Evolutionary conservation across 2,797 vertebrate species (phyloP).

Genomic region (Amblyopsis hoosieri): DNA sequence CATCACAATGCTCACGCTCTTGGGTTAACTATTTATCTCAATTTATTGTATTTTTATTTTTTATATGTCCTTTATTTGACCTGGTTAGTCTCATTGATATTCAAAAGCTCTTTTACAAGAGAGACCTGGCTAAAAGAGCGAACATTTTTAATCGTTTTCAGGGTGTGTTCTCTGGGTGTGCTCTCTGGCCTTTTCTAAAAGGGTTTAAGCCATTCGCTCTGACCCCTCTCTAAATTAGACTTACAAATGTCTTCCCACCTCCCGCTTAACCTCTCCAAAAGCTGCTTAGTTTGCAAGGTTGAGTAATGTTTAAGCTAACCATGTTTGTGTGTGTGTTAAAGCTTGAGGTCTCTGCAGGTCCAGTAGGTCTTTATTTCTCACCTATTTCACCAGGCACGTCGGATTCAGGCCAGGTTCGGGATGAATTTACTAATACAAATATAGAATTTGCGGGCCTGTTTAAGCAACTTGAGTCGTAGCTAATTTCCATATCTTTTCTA

Average conservation of each 20-base stretch:
- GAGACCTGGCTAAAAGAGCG: not conserved
- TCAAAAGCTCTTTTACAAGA: slow-evolving; percentile 14
- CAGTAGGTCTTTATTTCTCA: no score
- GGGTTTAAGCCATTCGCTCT: slow-evolving; percentile 10
- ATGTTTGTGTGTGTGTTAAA: not conserved
- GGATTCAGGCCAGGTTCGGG: no score
- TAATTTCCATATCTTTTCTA: no score
- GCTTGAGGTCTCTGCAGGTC: no score
- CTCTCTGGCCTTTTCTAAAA: not conserved
- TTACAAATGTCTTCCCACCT: not conserved
- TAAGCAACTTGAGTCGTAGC: no score
- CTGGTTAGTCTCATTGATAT: no score
- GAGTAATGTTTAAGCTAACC: slow-evolving; percentile 5
- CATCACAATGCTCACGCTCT: not conserved
- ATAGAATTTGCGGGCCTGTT: no score
- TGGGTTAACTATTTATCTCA: no score
- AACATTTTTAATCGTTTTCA: slow-evolving; percentile 11
- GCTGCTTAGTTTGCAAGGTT: slow-evolving; percentile 13
- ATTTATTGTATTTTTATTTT: no score
- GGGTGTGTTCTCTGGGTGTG: slow-evolving; percentile 4
- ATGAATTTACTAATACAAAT: no score
- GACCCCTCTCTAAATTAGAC: not conserved
- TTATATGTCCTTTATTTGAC: no score
- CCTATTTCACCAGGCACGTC: no score
- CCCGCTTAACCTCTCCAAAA: slow-evolving; percentile 15